Evolutionary conservation across 2,113 vertebrate species (phyloP).

Genomic region (Scomber japonicus): DNA sequence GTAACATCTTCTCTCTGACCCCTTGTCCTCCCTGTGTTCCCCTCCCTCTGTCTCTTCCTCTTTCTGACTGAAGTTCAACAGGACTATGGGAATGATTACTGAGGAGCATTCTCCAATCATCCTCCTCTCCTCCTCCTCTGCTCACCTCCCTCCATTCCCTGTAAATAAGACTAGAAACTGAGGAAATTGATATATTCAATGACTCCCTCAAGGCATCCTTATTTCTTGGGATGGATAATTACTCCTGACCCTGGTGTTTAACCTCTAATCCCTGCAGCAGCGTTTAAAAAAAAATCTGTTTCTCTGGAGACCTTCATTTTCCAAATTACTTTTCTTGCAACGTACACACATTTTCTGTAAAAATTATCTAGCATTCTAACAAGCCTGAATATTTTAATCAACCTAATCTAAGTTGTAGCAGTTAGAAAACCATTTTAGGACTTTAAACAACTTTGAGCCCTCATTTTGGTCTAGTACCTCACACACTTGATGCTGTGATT

Average conservation of each 20-base stretch:
- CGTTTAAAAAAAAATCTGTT: not conserved
- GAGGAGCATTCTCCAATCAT: conserved; percentile 76
- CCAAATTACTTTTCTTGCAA: conserved; percentile 6
- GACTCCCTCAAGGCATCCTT: conserved; percentile 46
- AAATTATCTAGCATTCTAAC: conserved; percentile 4
- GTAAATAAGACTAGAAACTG: conserved; percentile 56
- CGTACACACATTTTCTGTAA: not conserved
- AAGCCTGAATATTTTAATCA: conserved; percentile 1
- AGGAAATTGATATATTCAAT: conserved; percentile 38
- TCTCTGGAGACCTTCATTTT: conserved; percentile 4
- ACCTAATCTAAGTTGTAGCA: not conserved
- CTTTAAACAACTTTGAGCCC: not conserved
- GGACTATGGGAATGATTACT: conserved; percentile 89
- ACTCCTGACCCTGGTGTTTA: conserved; percentile 41
- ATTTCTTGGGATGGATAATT: conserved; percentile 55
- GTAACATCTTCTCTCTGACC: conserved; percentile 67
- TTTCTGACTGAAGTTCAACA: conserved; percentile 79
- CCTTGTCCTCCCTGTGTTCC: conserved; percentile 33
- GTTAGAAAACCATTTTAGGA: no score
- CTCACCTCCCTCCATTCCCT: conserved; percentile 51
- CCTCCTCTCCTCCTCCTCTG: conserved; percentile 56
- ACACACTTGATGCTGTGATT: not conserved
- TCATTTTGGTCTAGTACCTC: not conserved
- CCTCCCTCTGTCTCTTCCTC: conserved; percentile 53
- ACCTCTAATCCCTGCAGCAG: conserved; percentile 60